Conservation (phyloP, 2,888 invertebrate genomes). For the Branchipolynoe longqiensis region DNA sequence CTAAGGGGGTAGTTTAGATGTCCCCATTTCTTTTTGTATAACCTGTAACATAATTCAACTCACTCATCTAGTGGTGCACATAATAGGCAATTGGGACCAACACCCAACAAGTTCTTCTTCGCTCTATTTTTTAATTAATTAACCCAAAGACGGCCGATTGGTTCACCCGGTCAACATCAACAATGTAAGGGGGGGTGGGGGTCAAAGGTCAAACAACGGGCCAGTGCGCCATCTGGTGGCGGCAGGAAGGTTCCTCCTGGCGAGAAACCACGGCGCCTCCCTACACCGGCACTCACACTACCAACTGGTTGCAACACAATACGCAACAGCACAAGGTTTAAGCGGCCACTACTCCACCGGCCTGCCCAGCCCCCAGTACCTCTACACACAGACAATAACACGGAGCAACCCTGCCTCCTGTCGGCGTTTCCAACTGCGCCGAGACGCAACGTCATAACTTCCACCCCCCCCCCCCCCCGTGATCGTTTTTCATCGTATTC, state of each 20-base stretch:
- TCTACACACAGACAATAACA: constrained; percentile 56
- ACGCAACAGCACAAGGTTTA: constrained; percentile 57
- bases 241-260: constrained; percentile 6
- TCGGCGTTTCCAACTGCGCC: too few relatives aligned
- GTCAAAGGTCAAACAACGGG: constrained; percentile 56
- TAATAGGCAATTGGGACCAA: constrained; percentile 54
- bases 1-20: too few relatives aligned
- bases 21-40: too few relatives aligned
- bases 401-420: background rate
- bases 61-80: constrained; percentile 54
- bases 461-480: background rate
- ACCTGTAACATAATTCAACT: constrained; percentile 51
- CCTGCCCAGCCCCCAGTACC: constrained; percentile 26
- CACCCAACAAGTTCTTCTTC: too few relatives aligned
- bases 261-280: constrained; percentile 17
- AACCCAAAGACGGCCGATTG: constrained; percentile 53
- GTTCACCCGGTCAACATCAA: constrained; percentile 52
- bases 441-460: too few relatives aligned
- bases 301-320: constrained; percentile 56
- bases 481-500: background rate
- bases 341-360: constrained; percentile 25
- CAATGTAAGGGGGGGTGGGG: constrained; percentile 50
- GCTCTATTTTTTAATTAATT: constrained; percentile 18
- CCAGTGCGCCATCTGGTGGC: constrained; percentile 48
- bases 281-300: constrained; percentile 52